A percentile compares a stretch with the other conserved stretches of the same genome.
These are phyloP conservation scores for Riparia riparia DNA, from an alignment of 2,113 vertebrate genomes.

Conservation along the genomic window DNA sequence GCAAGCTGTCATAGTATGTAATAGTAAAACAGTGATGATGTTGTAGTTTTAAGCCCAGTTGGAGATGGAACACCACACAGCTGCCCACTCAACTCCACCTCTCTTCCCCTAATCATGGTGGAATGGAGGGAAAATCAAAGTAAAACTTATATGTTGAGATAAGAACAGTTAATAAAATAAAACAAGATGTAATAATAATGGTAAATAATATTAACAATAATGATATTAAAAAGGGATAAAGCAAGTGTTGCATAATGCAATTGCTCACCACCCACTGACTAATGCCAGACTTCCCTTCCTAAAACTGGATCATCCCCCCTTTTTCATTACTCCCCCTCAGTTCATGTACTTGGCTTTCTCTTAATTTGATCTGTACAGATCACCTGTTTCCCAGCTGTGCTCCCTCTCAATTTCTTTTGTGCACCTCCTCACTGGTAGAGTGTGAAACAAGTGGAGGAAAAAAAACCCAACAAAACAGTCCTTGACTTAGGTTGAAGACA, in stretches of 20 bases:
- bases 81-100: background rate
- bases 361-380: background rate
- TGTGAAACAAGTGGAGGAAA: accelerated
- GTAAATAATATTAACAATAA: background rate
- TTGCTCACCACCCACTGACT: background rate
- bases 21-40: background rate
- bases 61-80: background rate
- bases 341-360: background rate
- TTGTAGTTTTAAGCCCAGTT: background rate
- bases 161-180: background rate
- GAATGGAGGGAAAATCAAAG: background rate
- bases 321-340: background rate
- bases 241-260: background rate
- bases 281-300: background rate
- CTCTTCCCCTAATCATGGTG: background rate
- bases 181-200: background rate
- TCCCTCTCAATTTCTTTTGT: background rate
- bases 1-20: background rate
- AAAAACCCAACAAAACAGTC: background rate
- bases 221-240: background rate
- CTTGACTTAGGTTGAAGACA: background rate
- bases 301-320: accelerated
- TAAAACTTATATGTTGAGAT: background rate
- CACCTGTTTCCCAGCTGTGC: background rate
- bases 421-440: background rate